Percentiles rank a stretch among this genome's conserved stretches.
phyloP scores from a whole-genome alignment of 2,888 invertebrate species.

The Melanostoma scalare region DNA sequence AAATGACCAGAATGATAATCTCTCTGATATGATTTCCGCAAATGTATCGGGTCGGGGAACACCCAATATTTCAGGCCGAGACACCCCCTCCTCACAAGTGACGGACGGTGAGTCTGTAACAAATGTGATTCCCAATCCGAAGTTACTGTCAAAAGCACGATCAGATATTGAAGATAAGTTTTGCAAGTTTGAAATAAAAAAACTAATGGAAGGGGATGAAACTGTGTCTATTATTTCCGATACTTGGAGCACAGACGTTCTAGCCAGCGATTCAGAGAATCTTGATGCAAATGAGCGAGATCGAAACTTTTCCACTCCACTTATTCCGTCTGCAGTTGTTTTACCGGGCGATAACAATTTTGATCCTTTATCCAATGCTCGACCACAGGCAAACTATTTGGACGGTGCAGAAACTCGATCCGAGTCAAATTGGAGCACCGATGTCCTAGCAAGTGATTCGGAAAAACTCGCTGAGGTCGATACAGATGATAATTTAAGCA shows the following conservation, averaged over 20 bases:
- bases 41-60: constrained; percentile 96
- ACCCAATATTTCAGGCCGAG: constrained; percentile 97
- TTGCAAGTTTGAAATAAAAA: constrained; percentile 98
- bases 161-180: constrained; percentile 99
- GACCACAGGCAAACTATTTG: constrained; percentile 82
- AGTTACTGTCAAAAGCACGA: constrained; percentile 89
- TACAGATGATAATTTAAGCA: constrained; percentile 86
- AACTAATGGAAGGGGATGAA: constrained; percentile 92
- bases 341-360: constrained; percentile 82
- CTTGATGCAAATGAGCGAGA: constrained; percentile 89
- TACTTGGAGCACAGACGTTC: constrained; percentile 99
- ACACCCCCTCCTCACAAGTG: constrained; percentile 97
- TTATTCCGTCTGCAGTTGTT: constrained; percentile 82
- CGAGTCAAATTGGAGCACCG: constrained; percentile 98
- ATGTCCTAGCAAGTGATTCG: constrained; percentile 96
- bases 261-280: constrained; percentile 97
- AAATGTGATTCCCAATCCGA: constrained; percentile 83
- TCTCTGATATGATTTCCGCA: constrained; percentile 98
- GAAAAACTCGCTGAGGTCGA: constrained; percentile 93
- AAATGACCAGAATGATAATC: constrained; percentile 94
- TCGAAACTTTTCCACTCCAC: constrained; percentile 82
- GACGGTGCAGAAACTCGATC: constrained; percentile 96
- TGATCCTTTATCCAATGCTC: constrained; percentile 78
- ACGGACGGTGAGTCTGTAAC: constrained; percentile 88
- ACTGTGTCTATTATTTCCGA: constrained; percentile 98